Conservation (phyloP, 2,797 vertebrate genomes). For the Malacoraja senta region DNA sequence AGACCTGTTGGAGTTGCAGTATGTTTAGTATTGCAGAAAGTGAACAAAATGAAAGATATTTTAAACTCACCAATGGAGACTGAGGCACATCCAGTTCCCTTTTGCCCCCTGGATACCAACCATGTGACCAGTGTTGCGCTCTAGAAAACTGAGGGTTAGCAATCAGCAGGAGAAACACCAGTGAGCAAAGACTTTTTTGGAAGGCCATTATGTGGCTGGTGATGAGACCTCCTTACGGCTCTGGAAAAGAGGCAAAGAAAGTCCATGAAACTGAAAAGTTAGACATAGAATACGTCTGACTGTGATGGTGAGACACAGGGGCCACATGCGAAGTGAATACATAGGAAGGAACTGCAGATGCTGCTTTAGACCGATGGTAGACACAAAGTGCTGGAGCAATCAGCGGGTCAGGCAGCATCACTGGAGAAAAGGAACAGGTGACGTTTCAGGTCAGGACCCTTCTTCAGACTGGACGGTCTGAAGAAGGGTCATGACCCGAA, state of each 20-base stretch:
- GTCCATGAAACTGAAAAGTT: too few relatives aligned
- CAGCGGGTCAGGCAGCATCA: too few relatives aligned
- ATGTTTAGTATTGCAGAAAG: background rate
- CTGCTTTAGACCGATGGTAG: too few relatives aligned
- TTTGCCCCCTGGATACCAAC: slow-evolving; percentile 81
- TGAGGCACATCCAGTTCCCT: slow-evolving; percentile 58
- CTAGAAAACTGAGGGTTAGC: slow-evolving; percentile 56
- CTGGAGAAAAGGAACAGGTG: too few relatives aligned
- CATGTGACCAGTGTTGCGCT: slow-evolving; percentile 80
- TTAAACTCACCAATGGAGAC: slow-evolving; percentile 56
- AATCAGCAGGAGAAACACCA: slow-evolving; percentile 60
- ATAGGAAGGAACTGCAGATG: too few relatives aligned
- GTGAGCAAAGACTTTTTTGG: slow-evolving; percentile 58
- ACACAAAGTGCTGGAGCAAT: too few relatives aligned
- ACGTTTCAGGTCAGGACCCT: too few relatives aligned
- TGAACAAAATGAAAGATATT: background rate
- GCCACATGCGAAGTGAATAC: background rate
- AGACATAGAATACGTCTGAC: background rate
- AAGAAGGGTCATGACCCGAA: too few relatives aligned
- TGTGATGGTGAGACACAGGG: background rate
- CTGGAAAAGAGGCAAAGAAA: background rate
- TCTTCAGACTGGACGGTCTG: too few relatives aligned
- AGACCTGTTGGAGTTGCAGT: background rate
- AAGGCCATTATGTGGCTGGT: slow-evolving; percentile 50
- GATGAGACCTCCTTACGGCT: background rate